These are phyloP conservation scores for Myiotriccus ornatus DNA, from an alignment of 2,797 vertebrate species.

Conservation along the genomic window DNA sequence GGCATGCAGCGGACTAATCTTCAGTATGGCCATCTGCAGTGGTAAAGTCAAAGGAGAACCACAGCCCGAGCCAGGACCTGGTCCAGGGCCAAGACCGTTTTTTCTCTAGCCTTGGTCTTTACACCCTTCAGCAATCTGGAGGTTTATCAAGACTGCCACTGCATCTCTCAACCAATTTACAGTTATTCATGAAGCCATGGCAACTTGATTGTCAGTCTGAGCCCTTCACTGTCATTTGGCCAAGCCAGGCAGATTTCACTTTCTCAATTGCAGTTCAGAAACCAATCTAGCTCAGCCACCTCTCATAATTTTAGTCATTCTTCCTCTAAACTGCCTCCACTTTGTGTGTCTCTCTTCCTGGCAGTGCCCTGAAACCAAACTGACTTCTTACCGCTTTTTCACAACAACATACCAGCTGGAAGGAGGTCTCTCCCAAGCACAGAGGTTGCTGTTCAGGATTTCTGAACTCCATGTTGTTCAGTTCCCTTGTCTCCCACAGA, in stretches of 20 bases:
- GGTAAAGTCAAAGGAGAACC: background rate
- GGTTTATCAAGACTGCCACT: background rate
- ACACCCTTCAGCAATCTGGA: background rate
- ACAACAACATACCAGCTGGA: background rate
- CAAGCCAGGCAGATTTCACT: background rate
- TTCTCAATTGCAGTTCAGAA: slow-evolving; percentile 17
- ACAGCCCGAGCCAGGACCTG: background rate
- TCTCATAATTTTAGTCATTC: slow-evolving; percentile 5
- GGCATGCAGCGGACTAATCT: background rate
- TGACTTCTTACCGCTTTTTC: background rate
- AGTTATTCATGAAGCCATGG: background rate
- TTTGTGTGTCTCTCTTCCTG: slow-evolving; percentile 2
- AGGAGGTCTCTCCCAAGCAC: background rate
- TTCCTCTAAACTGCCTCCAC: background rate
- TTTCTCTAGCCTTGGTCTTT: background rate
- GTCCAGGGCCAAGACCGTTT: background rate
- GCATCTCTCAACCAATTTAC: background rate
- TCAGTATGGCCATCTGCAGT: background rate
- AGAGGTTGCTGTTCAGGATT: background rate
- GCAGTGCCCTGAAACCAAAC: background rate
- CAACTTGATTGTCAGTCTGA: background rate
- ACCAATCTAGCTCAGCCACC: background rate
- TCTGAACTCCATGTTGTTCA: background rate
- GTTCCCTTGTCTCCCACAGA: background rate
- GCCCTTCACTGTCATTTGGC: background rate